These are phyloP conservation scores for Scrobipalpa atriplicella DNA, from an alignment of 2,888 invertebrate species.

Conservation along the genomic window DNA sequence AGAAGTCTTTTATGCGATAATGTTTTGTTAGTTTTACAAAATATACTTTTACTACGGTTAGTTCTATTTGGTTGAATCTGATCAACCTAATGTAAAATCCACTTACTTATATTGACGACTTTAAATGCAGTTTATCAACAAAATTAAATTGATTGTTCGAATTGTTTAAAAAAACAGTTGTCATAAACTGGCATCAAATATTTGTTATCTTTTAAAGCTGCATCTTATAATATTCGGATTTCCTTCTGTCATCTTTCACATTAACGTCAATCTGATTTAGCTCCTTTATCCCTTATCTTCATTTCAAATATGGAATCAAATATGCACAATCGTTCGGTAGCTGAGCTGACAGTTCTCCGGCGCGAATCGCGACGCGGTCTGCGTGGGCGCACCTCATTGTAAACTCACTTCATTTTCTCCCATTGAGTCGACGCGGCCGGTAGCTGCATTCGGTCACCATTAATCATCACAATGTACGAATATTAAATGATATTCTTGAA, in stretches of 20 bases:
- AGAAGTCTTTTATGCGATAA: not conserved
- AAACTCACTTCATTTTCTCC: constrained; percentile 70
- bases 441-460: constrained; percentile 61
- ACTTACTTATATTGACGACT: no score
- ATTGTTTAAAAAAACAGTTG: no score
- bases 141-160: no score
- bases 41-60: no score
- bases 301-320: not conserved
- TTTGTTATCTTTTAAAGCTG: not conserved
- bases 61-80: no score
- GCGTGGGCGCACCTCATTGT: constrained; percentile 71
- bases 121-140: no score
- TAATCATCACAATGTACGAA: constrained; percentile 59
- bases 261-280: not conserved
- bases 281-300: constrained; percentile 2
- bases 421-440: constrained; percentile 64
- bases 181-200: no score
- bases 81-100: no score
- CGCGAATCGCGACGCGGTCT: constrained; percentile 52
- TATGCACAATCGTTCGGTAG: constrained; percentile 61
- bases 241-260: not conserved
- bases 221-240: not conserved
- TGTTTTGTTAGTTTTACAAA: no score
- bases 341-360: constrained; percentile 53
- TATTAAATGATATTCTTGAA: constrained; percentile 33